Conservation (phyloP, 1,140 invertebrate species). For the Hycleus cichorii region DNA sequence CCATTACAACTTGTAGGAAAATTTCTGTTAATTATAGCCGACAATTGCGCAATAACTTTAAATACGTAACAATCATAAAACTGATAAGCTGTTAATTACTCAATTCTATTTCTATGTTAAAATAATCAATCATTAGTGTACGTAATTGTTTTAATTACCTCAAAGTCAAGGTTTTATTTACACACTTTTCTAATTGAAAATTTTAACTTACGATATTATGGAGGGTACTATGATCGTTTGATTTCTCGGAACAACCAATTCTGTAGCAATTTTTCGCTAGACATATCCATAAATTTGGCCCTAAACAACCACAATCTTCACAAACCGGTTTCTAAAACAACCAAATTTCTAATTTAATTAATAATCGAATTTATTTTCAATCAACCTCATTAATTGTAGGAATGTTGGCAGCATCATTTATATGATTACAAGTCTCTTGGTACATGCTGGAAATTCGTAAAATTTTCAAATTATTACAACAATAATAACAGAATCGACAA, state of each 20-base stretch:
- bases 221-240: slow-evolving; percentile 67
- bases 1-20: too few species aligned
- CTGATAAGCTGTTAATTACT: neutral
- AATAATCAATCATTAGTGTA: neutral
- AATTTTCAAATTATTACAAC: too few species aligned
- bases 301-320: slow-evolving; percentile 54
- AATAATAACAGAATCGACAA: too few species aligned
- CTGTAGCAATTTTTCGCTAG: slow-evolving; percentile 66
- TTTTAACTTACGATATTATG: slow-evolving; percentile 58
- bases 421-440: slow-evolving; percentile 21
- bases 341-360: too few species aligned
- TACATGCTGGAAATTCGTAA: neutral
- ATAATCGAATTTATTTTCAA: too few species aligned
- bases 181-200: neutral
- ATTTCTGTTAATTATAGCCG: too few species aligned
- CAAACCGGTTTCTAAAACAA: slow-evolving; percentile 40
- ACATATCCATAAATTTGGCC: slow-evolving; percentile 79
- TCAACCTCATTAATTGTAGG: slow-evolving; percentile 9
- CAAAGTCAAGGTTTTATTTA: neutral
- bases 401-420: slow-evolving; percentile 25
- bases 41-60: too few species aligned
- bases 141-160: neutral
- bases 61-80: too few species aligned
- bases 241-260: slow-evolving; percentile 71
- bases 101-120: neutral